These are phyloP conservation scores for Myodes glareolus DNA, from an alignment of 2,113 vertebrate species.

Conservation along the genomic window DNA sequence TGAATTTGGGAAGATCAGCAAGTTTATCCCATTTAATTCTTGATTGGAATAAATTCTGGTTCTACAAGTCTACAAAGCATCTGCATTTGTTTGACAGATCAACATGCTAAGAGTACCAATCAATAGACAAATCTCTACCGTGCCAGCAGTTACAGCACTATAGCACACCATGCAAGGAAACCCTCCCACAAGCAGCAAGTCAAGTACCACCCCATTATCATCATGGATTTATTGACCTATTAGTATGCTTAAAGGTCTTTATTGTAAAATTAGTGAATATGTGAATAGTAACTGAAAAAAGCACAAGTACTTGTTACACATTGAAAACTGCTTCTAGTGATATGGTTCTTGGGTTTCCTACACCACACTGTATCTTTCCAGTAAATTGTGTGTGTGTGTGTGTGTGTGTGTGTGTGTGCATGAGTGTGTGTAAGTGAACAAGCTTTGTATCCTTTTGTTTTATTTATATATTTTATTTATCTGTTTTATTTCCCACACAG, in stretches of 20 bases:
- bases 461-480: background rate
- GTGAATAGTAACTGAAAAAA: conserved; percentile 83
- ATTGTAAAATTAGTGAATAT: conserved; percentile 83
- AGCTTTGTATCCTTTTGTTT: background rate
- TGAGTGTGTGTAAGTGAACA: background rate
- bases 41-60: conserved; percentile 40
- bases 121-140: conserved; percentile 79
- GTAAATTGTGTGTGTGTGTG: background rate
- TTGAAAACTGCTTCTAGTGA: conserved; percentile 60
- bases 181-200: conserved; percentile 73
- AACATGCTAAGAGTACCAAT: conserved; percentile 74
- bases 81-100: conserved; percentile 76
- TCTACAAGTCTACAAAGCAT: conserved; percentile 69
- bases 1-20: conserved; percentile 6
- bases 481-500: background rate
- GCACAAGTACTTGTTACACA: conserved; percentile 72
- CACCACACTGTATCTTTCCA: too few species aligned
- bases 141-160: conserved; percentile 77
- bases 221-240: conserved; percentile 86
- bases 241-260: conserved; percentile 82
- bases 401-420: background rate
- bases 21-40: background rate
- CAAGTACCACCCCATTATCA: conserved; percentile 83
- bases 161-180: conserved; percentile 78
- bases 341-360: conserved; percentile 39